These are phyloP conservation scores for Cheilosia variabilis DNA, from an alignment of 2,888 invertebrate species.

Conservation along the genomic window DNA sequence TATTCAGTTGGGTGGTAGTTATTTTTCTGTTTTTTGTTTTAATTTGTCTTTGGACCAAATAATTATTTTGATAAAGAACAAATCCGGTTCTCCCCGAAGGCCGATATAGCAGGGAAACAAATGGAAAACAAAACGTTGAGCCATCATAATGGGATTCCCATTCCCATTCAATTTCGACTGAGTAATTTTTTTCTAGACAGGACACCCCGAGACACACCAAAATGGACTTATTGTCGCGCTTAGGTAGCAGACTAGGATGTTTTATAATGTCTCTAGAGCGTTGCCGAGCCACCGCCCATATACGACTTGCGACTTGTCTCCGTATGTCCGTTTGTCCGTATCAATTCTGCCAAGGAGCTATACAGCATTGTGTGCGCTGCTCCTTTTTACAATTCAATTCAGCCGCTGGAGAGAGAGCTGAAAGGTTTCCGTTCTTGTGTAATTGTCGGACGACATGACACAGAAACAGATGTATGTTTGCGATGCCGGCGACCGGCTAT, in stretches of 20 bases:
- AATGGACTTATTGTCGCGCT: constrained; percentile 50
- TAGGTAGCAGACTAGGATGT: constrained; percentile 18
- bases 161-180: constrained; percentile 44
- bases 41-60: constrained; percentile 35
- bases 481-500: constrained; percentile 26
- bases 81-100: constrained; percentile 14
- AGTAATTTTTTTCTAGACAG: constrained; percentile 29
- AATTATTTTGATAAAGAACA: constrained; percentile 35
- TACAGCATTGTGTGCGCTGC: constrained; percentile 23
- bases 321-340: neutral
- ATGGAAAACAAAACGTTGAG: constrained; percentile 24
- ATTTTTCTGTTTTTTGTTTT: neutral
- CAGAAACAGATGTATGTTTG: constrained; percentile 54
- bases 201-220: constrained; percentile 40
- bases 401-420: constrained; percentile 5
- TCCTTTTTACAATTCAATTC: constrained; percentile 40
- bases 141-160: constrained; percentile 49
- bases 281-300: constrained; percentile 3
- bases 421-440: constrained; percentile 50
- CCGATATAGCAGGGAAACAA: constrained; percentile 9
- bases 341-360: constrained; percentile 38
- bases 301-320: neutral
- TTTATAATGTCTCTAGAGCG: neutral
- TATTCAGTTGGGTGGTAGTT: neutral
- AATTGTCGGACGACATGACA: constrained; percentile 67